phyloP scores from a whole-genome alignment of 2,113 vertebrate species.

The Uropsilus gracilis region DNA sequence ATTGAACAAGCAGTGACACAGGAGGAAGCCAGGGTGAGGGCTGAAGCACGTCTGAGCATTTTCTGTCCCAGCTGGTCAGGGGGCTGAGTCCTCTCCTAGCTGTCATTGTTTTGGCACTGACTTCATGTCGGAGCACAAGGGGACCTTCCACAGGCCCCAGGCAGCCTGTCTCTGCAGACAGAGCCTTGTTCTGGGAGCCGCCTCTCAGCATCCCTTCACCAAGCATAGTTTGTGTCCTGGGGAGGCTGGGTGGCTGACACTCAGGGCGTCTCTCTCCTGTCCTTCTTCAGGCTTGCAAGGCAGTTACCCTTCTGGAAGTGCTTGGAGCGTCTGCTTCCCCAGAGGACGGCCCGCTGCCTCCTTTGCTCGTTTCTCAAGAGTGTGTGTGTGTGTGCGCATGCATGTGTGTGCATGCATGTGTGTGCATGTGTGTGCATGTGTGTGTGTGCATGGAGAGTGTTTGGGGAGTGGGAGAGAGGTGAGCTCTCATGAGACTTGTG shows the following conservation, averaged over 20 bases:
- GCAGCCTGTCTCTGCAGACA: neutral
- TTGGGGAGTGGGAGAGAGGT: neutral
- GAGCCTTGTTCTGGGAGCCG: neutral
- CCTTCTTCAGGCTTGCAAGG: neutral
- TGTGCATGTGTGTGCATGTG: neutral
- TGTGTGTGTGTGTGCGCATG: neutral
- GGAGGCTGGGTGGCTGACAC: no score
- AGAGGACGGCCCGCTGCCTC: neutral
- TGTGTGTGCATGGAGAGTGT: neutral
- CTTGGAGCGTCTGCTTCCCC: neutral
- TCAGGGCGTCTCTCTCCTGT: neutral
- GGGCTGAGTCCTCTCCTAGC: neutral
- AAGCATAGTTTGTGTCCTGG: neutral
- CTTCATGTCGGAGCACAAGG: no score
- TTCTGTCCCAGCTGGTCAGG: neutral
- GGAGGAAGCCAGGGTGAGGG: conserved; percentile 4
- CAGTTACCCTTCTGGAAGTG: neutral
- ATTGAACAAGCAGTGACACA: neutral
- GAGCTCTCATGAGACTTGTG: neutral
- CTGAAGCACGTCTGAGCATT: neutral
- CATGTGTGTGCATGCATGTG: neutral
- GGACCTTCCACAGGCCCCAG: no score
- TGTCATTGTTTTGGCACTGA: neutral
- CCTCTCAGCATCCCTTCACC: no score
- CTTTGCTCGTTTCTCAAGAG: neutral